Conservation (phyloP, 1,140 invertebrate species). For the Philaenus spumarius region DNA sequence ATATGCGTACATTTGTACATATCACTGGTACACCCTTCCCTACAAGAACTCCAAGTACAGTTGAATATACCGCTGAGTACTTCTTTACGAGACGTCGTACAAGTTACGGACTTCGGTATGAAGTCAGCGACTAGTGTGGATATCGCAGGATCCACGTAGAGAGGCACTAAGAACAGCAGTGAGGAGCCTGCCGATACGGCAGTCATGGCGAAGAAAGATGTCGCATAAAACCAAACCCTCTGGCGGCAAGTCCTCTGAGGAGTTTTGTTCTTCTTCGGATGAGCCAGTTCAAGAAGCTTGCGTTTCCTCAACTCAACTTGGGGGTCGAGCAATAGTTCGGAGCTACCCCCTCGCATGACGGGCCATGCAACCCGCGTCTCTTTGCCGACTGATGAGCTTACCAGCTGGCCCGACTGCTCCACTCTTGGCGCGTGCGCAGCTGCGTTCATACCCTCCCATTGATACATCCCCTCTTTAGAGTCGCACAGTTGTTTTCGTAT, state of each 20-base stretch:
- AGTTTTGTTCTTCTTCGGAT: conserved; percentile 45
- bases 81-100: conserved; percentile 66
- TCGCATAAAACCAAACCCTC: conserved; percentile 68
- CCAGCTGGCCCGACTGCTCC: background rate
- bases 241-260: conserved; percentile 63
- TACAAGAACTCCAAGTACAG: conserved; percentile 79
- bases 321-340: conserved; percentile 71
- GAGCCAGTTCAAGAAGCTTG: conserved; percentile 55
- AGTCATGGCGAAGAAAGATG: conserved; percentile 65
- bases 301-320: conserved; percentile 61
- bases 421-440: conserved; percentile 41
- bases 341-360: conserved; percentile 72
- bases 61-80: conserved; percentile 70
- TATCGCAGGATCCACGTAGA: conserved; percentile 87
- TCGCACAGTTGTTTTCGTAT: conserved; percentile 31
- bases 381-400: conserved; percentile 20
- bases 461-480: conserved; percentile 36
- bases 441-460: conserved; percentile 24
- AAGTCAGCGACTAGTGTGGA: conserved; percentile 80
- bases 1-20: conserved; percentile 79
- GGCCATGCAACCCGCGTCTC: conserved; percentile 30
- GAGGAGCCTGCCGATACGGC: conserved; percentile 74
- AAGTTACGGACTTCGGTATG: conserved; percentile 65
- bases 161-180: conserved; percentile 75
- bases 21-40: conserved; percentile 83